Evolutionary conservation across 2,113 vertebrate species (phyloP).

Genomic region (Labeo catla): DNA sequence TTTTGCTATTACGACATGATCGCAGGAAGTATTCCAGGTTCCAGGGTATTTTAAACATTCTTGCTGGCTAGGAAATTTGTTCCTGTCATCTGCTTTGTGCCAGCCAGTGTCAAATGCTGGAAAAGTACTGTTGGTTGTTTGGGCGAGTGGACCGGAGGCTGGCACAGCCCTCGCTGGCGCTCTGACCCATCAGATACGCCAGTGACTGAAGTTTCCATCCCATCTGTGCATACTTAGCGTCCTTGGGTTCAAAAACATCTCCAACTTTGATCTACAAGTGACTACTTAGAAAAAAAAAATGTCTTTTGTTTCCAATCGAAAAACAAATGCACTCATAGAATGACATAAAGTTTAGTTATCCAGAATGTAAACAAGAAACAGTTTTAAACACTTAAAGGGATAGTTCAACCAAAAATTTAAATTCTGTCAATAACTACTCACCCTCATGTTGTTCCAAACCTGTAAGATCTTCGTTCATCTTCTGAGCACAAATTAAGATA

Average conservation of each 20-base stretch:
- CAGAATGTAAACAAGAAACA: too few relatives aligned
- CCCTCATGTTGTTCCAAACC: background rate
- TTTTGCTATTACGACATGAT: slow-evolving; percentile 23
- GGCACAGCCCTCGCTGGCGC: background rate
- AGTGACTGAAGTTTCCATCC: slow-evolving; percentile 28
- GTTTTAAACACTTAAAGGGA: background rate
- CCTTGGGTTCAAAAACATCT: slow-evolving; percentile 14
- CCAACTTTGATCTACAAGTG: slow-evolving; percentile 1
- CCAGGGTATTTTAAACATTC: slow-evolving; percentile 25
- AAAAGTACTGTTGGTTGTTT: slow-evolving; percentile 14
- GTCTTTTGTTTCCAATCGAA: background rate
- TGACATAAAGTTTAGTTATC: background rate
- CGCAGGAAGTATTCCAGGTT: background rate
- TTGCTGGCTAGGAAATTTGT: background rate
- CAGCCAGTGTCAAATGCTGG: slow-evolving; percentile 10
- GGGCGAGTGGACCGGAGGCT: background rate
- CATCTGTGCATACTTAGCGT: slow-evolving; percentile 35
- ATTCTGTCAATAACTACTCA: background rate
- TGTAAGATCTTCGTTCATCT: background rate
- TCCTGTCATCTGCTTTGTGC: background rate
- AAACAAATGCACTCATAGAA: background rate
- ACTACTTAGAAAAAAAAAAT: background rate
- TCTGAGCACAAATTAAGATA: background rate
- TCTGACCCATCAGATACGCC: slow-evolving; percentile 16
- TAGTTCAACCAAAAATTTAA: background rate